phyloP scores from a whole-genome alignment of 2,113 vertebrate species.

The Thinocorus orbignyianus region DNA sequence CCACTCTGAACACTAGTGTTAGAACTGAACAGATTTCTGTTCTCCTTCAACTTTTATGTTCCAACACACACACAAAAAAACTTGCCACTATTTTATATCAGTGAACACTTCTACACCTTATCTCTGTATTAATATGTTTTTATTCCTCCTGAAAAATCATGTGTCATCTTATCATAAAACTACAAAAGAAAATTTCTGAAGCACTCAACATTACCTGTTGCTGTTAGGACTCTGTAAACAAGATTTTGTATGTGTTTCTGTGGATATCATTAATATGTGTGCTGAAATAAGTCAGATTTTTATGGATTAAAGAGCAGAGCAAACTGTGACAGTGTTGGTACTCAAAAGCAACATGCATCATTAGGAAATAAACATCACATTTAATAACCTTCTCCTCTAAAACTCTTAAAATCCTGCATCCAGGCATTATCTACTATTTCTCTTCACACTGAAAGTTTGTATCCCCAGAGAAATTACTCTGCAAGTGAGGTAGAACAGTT shows the following conservation, averaged over 20 bases:
- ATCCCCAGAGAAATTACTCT: neutral
- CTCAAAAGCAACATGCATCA: neutral
- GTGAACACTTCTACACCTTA: neutral
- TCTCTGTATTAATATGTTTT: neutral
- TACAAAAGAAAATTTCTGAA: neutral
- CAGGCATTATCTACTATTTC: neutral
- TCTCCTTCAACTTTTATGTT: neutral
- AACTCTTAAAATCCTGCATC: neutral
- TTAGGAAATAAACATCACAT: neutral
- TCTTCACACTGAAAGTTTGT: neutral
- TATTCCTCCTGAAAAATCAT: neutral
- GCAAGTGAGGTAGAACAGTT: accelerated
- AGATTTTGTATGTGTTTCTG: neutral
- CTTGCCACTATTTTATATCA: neutral
- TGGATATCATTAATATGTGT: neutral
- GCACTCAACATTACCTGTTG: neutral
- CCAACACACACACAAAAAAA: neutral
- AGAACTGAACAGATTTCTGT: neutral
- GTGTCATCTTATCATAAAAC: neutral
- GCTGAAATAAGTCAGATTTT: neutral
- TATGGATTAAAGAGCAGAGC: neutral
- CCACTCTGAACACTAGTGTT: neutral
- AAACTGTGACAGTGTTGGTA: neutral
- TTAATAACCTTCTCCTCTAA: neutral
- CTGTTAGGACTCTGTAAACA: neutral